phyloP scores from a whole-genome alignment of 2,888 invertebrate species.

The Papilio protenor region DNA sequence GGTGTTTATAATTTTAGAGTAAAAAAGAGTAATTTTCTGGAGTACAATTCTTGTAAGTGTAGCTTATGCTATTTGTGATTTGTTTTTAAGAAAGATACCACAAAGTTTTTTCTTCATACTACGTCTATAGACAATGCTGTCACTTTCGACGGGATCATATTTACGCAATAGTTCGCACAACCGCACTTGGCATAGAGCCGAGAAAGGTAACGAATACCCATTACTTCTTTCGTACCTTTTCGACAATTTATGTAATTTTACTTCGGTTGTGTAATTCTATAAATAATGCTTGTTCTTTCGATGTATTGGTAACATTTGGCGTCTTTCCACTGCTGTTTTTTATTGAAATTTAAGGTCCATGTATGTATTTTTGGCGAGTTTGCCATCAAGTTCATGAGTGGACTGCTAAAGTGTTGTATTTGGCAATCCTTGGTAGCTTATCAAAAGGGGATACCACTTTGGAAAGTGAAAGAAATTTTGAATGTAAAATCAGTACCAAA shows the following conservation, averaged over 20 bases:
- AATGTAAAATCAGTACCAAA: not conserved
- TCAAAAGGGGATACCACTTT: not conserved
- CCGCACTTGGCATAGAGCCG: slow-evolving; percentile 32
- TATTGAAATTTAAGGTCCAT: not conserved
- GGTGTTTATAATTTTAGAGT: slow-evolving; percentile 4
- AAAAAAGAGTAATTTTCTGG: not conserved
- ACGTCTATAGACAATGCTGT: slow-evolving; percentile 35
- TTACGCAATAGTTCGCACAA: slow-evolving; percentile 37
- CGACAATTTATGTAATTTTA: slow-evolving; percentile 1
- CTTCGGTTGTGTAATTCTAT: not conserved
- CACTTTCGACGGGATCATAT: slow-evolving; percentile 41
- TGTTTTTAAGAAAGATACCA: not conserved
- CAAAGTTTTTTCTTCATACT: not conserved
- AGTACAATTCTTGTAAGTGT: too few species aligned
- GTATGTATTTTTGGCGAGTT: not conserved
- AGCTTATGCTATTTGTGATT: not conserved
- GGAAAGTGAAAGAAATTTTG: not conserved
- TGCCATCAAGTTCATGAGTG: too few species aligned
- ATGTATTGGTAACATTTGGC: not conserved
- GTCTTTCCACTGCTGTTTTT: not conserved
- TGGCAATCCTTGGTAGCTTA: not conserved
- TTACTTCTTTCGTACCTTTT: not conserved
- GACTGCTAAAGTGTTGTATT: not conserved
- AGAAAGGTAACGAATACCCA: slow-evolving; percentile 30
- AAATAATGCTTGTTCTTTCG: not conserved